Base-by-base conservation (phyloP, 2,888 invertebrate genomes). In the Synanthedon andrenaeformis region DNA sequence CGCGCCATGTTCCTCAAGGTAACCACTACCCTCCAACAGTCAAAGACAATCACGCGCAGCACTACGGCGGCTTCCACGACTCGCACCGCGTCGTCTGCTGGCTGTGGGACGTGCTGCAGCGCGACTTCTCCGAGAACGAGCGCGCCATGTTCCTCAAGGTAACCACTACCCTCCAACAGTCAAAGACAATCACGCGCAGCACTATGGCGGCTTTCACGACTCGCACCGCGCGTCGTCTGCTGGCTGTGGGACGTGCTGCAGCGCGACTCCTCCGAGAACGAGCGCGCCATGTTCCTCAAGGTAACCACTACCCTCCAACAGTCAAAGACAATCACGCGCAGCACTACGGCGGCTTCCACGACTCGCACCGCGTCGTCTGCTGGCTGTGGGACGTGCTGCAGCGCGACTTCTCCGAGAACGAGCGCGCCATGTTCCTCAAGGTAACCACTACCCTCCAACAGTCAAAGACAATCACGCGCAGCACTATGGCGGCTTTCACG, bases 181-280 rank as follows among this genome's bases (percentile, higher is more conserved):
- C 23, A 23, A 23, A 4, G 23, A 23, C 23, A 23, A 23, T n/a
- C 95, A 99, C 86, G 98, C 98, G 10, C 98, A 98, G 81, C 99
- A 99, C 88, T 99, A 98, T 85, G 99, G 99, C 56, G 99, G 99
- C 4, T 99, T 99, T 85, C 99, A 99, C 81, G 96, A 96, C 89
- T 96, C 96, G 57, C 99, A 99, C 87, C 91, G 96, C n/a, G n/a
- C 62, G 98, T 99, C 52, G 96, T 99, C 52, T 94, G 95, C 74
- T 99, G 99, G 99, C 89, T 99, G 52, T 99, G 99, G 99, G 98
- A 99, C 82, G 96, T 99, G 66, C 88, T 99, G 59, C 96, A 96
- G 67, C 92, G 96, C 65, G 99, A 99, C 80, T 99, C 99, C 81
- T 92, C 90, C 10, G 94, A 96, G 71, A 91, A 94, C 53, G 99